Base-by-base conservation (phyloP, 1,140 invertebrate genomes). In the Thaumatotibia leucotreta region DNA sequence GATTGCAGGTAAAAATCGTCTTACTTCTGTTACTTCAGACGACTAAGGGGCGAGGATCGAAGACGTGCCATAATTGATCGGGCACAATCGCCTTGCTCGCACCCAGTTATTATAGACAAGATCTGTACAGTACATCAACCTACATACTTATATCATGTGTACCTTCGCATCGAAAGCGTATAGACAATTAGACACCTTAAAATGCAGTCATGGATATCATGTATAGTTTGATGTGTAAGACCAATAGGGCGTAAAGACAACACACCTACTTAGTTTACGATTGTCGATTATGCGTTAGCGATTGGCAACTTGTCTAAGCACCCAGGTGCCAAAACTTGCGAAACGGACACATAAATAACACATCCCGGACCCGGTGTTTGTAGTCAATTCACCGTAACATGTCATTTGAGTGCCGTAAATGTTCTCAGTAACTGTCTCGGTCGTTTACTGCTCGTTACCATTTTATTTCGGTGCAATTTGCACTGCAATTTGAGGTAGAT, bases 391-490 rank as follows among this genome's bases (percentile, higher is more conserved):
- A 39, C 0, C 39, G 39, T 0, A 45, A 20, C 39, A 20, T 45
- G 39, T 45, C 39, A 45, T 45, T 45, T 45, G 39, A 45, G 39
- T n/a, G n/a, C 39, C 39, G 20, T 45, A 45, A 45, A 45, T 6
- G 39, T 45, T 45, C 39, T 45, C 39, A 45, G 27, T 29, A 29
- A 45, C 33, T 11, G 39, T 45, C 39, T 14, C 39, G 8, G 14
- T 45, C 39, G 39, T 45, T 45, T 45, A 45, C 17, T 45, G 39
- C 5, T 45, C 17, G 39, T 45, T 45, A 45, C 39, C 39, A 45
- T 45, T 45, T 45, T 45, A 45, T 45, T 45, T 45, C 8, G 5
- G 5, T 17, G 1, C 45, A 22, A 72, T 74, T 76, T 73, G 52
- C 17, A 62, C 17, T 20, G 39, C 9, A 45, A 45, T 45, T 45